Percentiles rank a stretch among this genome's conserved stretches.
Evolutionary conservation across 1,140 invertebrate species (phyloP).

Genomic region (Brachionus plicatilis): DNA sequence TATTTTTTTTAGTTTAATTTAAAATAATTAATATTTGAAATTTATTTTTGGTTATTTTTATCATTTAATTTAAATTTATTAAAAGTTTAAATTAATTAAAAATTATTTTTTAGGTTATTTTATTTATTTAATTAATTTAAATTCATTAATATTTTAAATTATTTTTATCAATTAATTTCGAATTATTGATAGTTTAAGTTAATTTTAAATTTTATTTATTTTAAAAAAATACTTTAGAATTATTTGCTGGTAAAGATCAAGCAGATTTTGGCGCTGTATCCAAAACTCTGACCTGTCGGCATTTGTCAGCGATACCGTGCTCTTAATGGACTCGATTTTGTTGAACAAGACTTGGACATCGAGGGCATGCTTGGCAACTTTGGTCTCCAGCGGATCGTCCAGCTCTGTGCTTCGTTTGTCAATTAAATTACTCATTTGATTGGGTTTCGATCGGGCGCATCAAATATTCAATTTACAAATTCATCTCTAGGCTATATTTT

Average conservation of each 20-base stretch:
- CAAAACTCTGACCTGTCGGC: conserved; percentile 24
- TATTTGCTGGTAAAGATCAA: conserved; percentile 21
- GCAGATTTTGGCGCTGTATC: conserved; percentile 35
- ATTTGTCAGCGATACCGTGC: background rate
- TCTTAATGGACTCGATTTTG: conserved; percentile 36
- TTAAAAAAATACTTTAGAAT: conserved; percentile 12
- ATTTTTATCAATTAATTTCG: background rate
- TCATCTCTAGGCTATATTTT: background rate
- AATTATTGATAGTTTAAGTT: background rate
- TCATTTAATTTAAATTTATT: too few relatives aligned
- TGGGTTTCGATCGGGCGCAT: background rate
- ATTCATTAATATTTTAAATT: background rate
- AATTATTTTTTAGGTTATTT: too few relatives aligned
- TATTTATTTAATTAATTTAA: too few relatives aligned
- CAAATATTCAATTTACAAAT: background rate
- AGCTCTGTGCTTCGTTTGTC: background rate
- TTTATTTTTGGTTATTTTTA: too few relatives aligned
- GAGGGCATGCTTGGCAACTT: background rate
- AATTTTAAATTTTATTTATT: too few relatives aligned
- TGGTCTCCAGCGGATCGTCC: background rate
- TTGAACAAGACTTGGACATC: background rate
- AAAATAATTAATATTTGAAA: too few relatives aligned
- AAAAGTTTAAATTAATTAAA: too few relatives aligned
- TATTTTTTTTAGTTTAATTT: too few relatives aligned
- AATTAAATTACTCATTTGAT: background rate